These are phyloP conservation scores for Ispidina picta DNA, from an alignment of 2,797 vertebrate species.

Conservation along the genomic window DNA sequence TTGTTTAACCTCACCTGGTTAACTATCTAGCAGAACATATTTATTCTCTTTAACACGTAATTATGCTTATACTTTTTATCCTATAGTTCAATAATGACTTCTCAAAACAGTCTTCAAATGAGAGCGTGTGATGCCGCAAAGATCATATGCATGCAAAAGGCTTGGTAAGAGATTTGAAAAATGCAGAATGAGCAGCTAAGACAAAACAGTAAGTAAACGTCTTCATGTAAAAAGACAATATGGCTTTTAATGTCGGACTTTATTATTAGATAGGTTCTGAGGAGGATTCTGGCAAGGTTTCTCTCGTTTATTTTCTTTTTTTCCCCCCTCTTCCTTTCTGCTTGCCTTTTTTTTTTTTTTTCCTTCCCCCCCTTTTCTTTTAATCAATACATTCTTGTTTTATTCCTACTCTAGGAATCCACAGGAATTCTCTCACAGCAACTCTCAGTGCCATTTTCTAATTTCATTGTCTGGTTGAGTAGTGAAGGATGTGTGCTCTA, in stretches of 20 bases:
- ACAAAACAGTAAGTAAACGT: not conserved
- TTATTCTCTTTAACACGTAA: conserved; percentile 67
- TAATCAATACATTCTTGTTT: not conserved
- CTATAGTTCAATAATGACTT: conserved; percentile 50
- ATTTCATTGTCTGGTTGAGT: conserved; percentile 41
- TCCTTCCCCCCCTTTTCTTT: not conserved
- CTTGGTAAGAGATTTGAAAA: conserved; percentile 35
- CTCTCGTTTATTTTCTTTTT: conserved; percentile 1
- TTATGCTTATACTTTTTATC: conserved; percentile 63
- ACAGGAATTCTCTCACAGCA: conserved; percentile 46
- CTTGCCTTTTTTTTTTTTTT: not conserved
- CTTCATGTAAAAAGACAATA: conserved; percentile 35
- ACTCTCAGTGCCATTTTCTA: conserved; percentile 41
- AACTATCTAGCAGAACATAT: conserved; percentile 73
- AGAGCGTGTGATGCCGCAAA: not conserved
- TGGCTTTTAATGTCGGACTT: conserved; percentile 28
- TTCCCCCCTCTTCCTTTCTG: not conserved
- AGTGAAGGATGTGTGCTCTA: conserved; percentile 30
- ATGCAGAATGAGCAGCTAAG: conserved; percentile 34
- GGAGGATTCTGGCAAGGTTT: conserved; percentile 18
- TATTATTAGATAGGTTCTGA: not conserved
- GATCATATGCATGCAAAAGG: conserved; percentile 9
- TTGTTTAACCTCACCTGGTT: conserved; percentile 85
- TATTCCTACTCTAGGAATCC: conserved; percentile 43
- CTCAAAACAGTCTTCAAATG: conserved; percentile 45